Evolutionary conservation across 2,888 invertebrate genomes (phyloP).

Genomic region (Orchesella flavescens): DNA sequence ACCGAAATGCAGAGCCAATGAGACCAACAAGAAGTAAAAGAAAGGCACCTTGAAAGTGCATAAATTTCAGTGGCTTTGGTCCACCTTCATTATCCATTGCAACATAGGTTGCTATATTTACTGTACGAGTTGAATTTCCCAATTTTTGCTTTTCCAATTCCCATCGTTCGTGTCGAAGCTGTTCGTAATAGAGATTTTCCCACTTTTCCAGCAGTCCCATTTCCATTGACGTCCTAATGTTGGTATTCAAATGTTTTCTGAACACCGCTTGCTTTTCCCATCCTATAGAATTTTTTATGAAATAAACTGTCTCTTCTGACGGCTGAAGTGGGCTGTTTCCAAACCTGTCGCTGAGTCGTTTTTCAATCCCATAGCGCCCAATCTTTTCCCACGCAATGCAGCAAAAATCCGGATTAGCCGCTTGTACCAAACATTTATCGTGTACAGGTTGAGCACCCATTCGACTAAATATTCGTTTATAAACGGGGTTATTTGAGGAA

Average conservation of each 20-base stretch:
- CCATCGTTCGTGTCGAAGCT: too few relatives aligned
- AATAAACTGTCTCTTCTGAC: not conserved
- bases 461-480: not conserved
- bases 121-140: too few relatives aligned
- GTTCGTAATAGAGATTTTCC: not conserved
- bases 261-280: conserved; percentile 3
- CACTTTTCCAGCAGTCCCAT: not conserved
- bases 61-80: too few relatives aligned
- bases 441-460: not conserved
- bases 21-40: too few relatives aligned
- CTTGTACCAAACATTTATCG: not conserved
- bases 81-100: too few relatives aligned
- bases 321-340: not conserved
- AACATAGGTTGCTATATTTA: too few relatives aligned
- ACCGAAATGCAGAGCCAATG: too few relatives aligned
- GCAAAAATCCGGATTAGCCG: not conserved
- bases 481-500: conserved; percentile 6
- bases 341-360: conserved; percentile 11
- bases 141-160: too few relatives aligned
- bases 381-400: conserved; percentile 15
- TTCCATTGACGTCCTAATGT: conserved; percentile 2
- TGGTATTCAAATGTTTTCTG: not conserved
- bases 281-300: not conserved
- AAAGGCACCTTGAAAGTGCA: too few relatives aligned
- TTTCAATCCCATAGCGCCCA: not conserved